Evolutionary conservation across 2,113 vertebrate genomes (phyloP).

Genomic region (Corythoichthys intestinalis): DNA sequence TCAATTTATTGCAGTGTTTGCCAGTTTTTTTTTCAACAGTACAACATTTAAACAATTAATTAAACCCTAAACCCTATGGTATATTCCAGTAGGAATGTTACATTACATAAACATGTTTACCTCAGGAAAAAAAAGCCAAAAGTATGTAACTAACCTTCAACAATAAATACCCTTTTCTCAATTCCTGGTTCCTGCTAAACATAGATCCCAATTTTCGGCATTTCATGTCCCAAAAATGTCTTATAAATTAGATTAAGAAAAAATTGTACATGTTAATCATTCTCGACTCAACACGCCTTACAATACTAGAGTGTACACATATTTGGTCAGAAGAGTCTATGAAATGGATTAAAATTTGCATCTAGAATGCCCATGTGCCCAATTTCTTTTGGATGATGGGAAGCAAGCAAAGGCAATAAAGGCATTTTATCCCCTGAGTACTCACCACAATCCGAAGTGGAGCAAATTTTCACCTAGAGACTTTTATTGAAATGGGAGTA

Average conservation of each 20-base stretch:
- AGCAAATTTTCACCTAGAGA: conserved; percentile 17
- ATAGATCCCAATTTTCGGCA: conserved; percentile 8
- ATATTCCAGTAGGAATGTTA: not conserved
- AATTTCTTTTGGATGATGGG: conserved; percentile 21
- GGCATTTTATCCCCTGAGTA: conserved; percentile 41
- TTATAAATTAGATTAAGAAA: not conserved
- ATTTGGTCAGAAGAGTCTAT: conserved; percentile 28
- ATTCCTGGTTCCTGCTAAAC: not conserved
- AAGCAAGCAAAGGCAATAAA: conserved; percentile 23
- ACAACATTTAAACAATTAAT: not conserved
- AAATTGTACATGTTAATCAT: conserved; percentile 15
- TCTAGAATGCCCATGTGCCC: conserved; percentile 35
- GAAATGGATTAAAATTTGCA: conserved; percentile 44
- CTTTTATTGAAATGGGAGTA: conserved; percentile 20
- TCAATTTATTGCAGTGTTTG: conserved; percentile 13
- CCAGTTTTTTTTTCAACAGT: not conserved
- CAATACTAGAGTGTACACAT: conserved; percentile 14
- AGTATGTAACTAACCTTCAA: not conserved
- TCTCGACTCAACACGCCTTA: conserved; percentile 19
- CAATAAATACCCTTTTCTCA: not conserved
- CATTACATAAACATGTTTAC: not conserved
- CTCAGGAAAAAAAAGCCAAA: not conserved
- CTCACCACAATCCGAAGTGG: conserved; percentile 21
- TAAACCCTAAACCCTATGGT: too few relatives aligned
- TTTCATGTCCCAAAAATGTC: not conserved